phyloP scores from a whole-genome alignment of 53 echinoderm and acorn worm species.

The Patiria pectinifera region DNA sequence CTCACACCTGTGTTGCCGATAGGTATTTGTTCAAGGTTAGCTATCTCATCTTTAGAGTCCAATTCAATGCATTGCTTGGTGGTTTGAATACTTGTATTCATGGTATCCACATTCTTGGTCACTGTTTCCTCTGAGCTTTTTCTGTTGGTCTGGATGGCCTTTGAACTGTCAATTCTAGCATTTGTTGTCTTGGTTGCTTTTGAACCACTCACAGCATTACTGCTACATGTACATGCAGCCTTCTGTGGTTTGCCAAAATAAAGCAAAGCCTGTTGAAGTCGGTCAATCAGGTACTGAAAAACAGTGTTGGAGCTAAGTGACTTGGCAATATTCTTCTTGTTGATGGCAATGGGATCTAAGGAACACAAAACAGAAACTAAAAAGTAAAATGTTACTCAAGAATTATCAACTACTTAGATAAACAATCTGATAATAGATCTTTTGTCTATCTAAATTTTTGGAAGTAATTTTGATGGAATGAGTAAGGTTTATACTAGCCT shows the following conservation, averaged over 20 bases:
- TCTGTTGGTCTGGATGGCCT: neutral
- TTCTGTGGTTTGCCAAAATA: slow-evolving; percentile 86
- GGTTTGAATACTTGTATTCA: neutral
- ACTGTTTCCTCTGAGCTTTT: neutral
- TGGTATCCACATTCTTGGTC: neutral
- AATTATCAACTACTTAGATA: no score
- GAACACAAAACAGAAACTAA: slow-evolving; percentile 3
- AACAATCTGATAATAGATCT: no score
- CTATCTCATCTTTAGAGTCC: neutral
- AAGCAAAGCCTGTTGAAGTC: slow-evolving; percentile 85
- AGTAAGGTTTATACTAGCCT: no score
- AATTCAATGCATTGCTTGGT: neutral
- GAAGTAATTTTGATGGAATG: no score
- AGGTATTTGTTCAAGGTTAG: neutral
- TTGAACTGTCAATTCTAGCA: neutral
- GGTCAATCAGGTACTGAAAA: slow-evolving; percentile 90
- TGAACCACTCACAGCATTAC: neutral
- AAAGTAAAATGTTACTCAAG: no score
- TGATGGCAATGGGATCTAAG: slow-evolving; percentile 87
- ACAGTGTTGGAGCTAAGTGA: slow-evolving; percentile 80
- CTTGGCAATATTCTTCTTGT: slow-evolving; percentile 88
- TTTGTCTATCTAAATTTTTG: no score
- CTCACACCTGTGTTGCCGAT: neutral
- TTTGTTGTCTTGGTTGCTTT: neutral
- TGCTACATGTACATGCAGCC: neutral